These are phyloP conservation scores for Polydrusus cervinus DNA, from an alignment of 2,888 invertebrate genomes.

Conservation along the genomic window DNA sequence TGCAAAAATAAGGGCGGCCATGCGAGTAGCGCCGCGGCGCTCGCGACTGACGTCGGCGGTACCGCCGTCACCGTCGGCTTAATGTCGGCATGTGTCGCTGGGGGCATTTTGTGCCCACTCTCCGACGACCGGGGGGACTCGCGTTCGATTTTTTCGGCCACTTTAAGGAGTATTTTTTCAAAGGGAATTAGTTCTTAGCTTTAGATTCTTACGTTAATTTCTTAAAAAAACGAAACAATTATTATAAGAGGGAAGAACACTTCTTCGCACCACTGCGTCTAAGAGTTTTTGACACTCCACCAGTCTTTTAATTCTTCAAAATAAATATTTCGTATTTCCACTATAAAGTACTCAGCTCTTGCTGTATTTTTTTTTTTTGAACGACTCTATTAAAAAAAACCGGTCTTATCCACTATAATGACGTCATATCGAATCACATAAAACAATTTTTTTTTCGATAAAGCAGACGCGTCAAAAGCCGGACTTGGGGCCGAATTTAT, in stretches of 20 bases:
- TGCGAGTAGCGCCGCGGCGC: constrained; percentile 73
- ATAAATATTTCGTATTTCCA: background rate
- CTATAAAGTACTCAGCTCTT: background rate
- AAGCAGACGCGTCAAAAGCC: constrained; percentile 21
- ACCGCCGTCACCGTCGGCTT: constrained; percentile 59
- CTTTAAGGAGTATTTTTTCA: constrained; percentile 57
- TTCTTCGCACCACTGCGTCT: no score
- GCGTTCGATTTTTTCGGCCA: constrained; percentile 67
- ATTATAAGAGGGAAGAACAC: no score
- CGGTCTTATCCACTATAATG: background rate
- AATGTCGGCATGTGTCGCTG: constrained; percentile 44
- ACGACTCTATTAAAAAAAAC: background rate
- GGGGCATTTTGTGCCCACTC: constrained; percentile 39
- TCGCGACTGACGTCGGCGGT: constrained; percentile 55
- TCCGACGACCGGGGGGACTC: constrained; percentile 32
- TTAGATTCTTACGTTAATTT: no score
- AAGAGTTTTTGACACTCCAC: no score
- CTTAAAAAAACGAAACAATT: no score
- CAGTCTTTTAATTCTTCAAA: no score
- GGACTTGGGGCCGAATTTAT: constrained; percentile 26
- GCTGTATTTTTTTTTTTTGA: background rate
- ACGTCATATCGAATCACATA: background rate
- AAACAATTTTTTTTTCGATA: background rate
- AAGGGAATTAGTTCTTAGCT: background rate
- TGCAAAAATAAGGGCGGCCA: constrained; percentile 82